Evolutionary conservation across 2,888 invertebrate species (phyloP), one percentile per base, ranked within the genome.

Genomic region (Dynastes tityus): DNA sequence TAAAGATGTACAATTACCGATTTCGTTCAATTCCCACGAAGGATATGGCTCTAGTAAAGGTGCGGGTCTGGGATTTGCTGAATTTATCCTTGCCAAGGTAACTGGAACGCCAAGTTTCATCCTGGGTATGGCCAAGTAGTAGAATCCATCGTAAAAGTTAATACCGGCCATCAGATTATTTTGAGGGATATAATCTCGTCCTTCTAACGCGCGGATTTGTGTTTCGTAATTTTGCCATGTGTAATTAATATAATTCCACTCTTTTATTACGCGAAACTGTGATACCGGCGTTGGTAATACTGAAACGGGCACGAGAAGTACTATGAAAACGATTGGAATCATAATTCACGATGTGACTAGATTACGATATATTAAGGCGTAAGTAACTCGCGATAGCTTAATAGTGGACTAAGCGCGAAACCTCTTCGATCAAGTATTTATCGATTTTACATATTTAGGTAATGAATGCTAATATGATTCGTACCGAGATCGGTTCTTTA

Each of bases 221-320:
- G 90, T 89, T 81, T 90, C 91, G 70, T 90, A 91, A 80, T 90
- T 90, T 53, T 91, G 91, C 94, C 94, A 95, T 45, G 91, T 91
- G 88, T 92, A 94, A 85, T 94, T 93, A 80, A 94, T 89, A 81
- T 90, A 91, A 85, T 91, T 92, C 95, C 95, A 95, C 89, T 94
- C 93, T 88, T 93, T 93, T 79, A 93, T 91, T 49, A 94, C 94
- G 79, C 91, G 90, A 87, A 95, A 94, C 85, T 92, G 92, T 85
- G 73, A 58, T 16, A 40, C 3, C 16, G 73, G 73, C 13, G 73
- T 13, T 37, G 73, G 2, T 58, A 40, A 40, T 40, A 55, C 37
- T 40, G 73, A 73, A 55, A 73, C 22, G 4, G 40, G 40, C 11
- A 22, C n/a, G n/a, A 22, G 58, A 37, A 58, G 5, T 58, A 73